These are phyloP conservation scores for Cosmia pyralina DNA, from an alignment of 2,888 invertebrate species.

Conservation along the genomic window DNA sequence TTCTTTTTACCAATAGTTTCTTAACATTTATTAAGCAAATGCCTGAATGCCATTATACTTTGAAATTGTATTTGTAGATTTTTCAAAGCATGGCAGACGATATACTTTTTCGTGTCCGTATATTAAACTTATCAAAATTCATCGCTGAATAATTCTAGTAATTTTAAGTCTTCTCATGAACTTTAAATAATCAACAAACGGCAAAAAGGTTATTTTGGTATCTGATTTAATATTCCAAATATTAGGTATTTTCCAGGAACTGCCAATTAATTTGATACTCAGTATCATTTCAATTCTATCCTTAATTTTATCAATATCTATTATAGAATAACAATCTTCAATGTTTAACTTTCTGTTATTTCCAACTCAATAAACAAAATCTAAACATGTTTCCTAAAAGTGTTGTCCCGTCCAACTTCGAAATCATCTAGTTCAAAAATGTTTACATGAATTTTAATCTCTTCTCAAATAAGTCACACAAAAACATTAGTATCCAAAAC, in stretches of 20 bases:
- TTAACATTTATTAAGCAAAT: slow-evolving; percentile 15
- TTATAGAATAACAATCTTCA: neutral
- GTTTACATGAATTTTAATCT: neutral
- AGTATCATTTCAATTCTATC: neutral
- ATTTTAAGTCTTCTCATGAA: neutral
- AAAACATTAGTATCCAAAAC: neutral
- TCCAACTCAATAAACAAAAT: neutral
- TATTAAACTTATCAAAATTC: neutral
- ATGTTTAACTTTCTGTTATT: slow-evolving; percentile 11
- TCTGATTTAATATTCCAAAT: neutral
- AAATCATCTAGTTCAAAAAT: neutral
- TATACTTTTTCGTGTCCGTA: neutral
- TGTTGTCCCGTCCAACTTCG: neutral
- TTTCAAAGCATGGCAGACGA: neutral
- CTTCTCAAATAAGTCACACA: neutral
- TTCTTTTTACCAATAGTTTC: slow-evolving; percentile 54
- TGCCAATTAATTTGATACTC: slow-evolving; percentile 11
- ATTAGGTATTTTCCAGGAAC: neutral
- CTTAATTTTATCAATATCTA: slow-evolving; percentile 1
- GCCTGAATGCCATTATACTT: slow-evolving; percentile 5
- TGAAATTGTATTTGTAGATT: neutral
- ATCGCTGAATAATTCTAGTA: neutral
- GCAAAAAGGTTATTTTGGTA: neutral
- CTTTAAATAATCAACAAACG: neutral
- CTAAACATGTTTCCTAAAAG: no score